phyloP scores from a whole-genome alignment of 2,113 vertebrate genomes.

The Apeltes quadracus region DNA sequence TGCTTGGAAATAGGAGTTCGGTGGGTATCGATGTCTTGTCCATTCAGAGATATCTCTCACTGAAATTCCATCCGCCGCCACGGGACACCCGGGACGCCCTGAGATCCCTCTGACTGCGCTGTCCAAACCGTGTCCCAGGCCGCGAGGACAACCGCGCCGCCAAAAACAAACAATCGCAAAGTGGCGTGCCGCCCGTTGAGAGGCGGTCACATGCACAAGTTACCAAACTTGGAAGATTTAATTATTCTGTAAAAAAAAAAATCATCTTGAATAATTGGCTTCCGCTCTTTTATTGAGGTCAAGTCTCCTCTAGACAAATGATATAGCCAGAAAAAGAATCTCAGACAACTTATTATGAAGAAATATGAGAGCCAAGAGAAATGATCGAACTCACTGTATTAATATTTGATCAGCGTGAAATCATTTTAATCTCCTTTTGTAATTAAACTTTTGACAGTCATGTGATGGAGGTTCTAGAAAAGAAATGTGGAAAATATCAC shows the following conservation, averaged over 20 bases:
- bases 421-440: conserved; percentile 77
- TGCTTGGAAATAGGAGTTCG: conserved; percentile 53
- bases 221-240: not conserved
- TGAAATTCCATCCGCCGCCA: conserved; percentile 61
- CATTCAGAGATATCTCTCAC: conserved; percentile 74
- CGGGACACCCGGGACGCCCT: conserved; percentile 57
- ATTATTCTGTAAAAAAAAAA: conserved; percentile 10
- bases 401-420: conserved; percentile 80
- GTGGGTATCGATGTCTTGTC: conserved; percentile 55
- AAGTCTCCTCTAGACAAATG: conserved; percentile 38
- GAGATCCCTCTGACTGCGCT: conserved; percentile 51
- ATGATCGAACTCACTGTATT: conserved; percentile 63
- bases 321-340: conserved; percentile 32
- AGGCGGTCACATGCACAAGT: not conserved
- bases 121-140: conserved; percentile 42
- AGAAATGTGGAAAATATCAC: conserved; percentile 69
- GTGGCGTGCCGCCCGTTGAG: not conserved
- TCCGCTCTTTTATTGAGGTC: conserved; percentile 44
- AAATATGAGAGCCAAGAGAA: conserved; percentile 65
- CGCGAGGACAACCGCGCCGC: no score
- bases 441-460: conserved; percentile 81
- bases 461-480: conserved; percentile 74
- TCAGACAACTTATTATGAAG: conserved; percentile 58
- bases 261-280: conserved; percentile 20
- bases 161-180: no score